A percentile compares a stretch with the other conserved stretches of the same genome.
These are phyloP conservation scores for Limnephilus marmoratus DNA, from an alignment of 2,888 invertebrate genomes.

Conservation along the genomic window DNA sequence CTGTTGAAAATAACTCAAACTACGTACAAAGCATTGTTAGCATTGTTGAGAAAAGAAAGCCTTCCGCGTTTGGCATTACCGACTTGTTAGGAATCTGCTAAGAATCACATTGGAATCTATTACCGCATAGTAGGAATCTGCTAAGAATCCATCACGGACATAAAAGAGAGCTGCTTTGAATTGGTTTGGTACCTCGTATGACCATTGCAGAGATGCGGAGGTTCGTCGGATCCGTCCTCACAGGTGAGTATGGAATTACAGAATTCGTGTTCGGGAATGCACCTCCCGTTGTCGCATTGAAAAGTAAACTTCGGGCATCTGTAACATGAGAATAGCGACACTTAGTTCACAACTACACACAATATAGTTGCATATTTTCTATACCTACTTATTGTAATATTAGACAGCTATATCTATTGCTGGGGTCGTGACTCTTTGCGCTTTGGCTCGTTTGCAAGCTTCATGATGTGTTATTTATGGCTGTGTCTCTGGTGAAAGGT, in stretches of 20 bases:
- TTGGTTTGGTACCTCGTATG: slow-evolving; percentile 73
- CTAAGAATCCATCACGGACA: not conserved
- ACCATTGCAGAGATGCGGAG: slow-evolving; percentile 85
- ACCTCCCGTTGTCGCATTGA: slow-evolving; percentile 91
- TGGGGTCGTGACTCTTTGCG: not conserved
- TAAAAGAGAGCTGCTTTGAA: slow-evolving; percentile 31
- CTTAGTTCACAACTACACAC: not conserved
- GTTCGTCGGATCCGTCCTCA: slow-evolving; percentile 93
- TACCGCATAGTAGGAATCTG: no score
- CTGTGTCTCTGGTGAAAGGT: not conserved
- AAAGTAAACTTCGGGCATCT: slow-evolving; percentile 90
- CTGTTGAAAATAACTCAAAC: no score
- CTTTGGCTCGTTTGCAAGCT: not conserved
- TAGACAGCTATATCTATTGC: not conserved
- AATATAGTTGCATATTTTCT: not conserved
- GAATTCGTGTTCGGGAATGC: slow-evolving; percentile 92
- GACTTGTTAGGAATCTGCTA: no score
- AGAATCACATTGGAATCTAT: no score
- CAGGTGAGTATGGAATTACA: slow-evolving; percentile 93
- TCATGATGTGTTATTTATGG: not conserved
- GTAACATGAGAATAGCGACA: slow-evolving; percentile 53
- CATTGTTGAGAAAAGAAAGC: no score
- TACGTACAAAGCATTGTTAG: no score
- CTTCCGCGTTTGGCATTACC: no score
- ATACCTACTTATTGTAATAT: not conserved